These are phyloP conservation scores for Heterodera carotae DNA, from an alignment of 1,140 invertebrate genomes.

Conservation along the genomic window DNA sequence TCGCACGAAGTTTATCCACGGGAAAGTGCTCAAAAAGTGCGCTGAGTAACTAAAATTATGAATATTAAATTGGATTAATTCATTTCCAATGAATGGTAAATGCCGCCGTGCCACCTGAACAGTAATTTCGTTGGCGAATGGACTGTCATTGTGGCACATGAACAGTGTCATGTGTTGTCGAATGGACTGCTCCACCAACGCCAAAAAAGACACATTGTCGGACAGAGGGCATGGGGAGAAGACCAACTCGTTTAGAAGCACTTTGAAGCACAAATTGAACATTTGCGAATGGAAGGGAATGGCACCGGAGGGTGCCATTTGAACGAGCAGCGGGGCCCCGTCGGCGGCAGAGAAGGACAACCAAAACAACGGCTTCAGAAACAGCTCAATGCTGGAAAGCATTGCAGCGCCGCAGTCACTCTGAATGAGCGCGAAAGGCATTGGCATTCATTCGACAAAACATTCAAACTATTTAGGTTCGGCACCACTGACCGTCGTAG, in stretches of 20 bases:
- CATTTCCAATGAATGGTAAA: too few species aligned
- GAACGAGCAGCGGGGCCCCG: background rate
- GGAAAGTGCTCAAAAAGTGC: background rate
- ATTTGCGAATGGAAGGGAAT: background rate
- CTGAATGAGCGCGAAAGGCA: background rate
- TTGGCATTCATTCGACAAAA: background rate
- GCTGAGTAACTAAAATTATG: background rate
- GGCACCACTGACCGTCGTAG: conserved; percentile 8
- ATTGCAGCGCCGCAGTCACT: conserved; percentile 14
- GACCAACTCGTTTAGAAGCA: conserved; percentile 11
- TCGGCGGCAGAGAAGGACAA: background rate
- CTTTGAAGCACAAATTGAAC: conserved; percentile 10
- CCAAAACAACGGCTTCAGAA: conserved; percentile 4
- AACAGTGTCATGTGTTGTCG: background rate
- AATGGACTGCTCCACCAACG: background rate
- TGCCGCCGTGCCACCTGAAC: background rate
- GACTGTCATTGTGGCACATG: background rate
- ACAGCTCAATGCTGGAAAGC: background rate
- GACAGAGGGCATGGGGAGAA: background rate
- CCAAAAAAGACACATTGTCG: background rate
- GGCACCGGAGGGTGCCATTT: background rate
- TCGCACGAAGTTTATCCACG: background rate
- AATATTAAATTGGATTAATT: too few species aligned
- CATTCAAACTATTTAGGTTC: too few species aligned
- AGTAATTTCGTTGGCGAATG: background rate